Evolutionary conservation across 2,797 vertebrate genomes (phyloP).

Genomic region (Atherinosoma microstoma): DNA sequence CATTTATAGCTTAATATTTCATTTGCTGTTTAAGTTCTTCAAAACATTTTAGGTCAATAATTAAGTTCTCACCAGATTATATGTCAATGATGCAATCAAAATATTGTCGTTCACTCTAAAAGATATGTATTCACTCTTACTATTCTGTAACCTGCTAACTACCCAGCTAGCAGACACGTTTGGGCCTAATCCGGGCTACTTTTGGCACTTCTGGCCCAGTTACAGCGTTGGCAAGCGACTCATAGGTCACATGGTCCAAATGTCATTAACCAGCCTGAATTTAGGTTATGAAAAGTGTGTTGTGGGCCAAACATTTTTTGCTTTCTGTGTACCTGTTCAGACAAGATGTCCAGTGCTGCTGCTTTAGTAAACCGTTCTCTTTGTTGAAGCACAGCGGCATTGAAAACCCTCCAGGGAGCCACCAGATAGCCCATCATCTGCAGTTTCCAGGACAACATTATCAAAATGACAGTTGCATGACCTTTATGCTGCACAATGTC

Average conservation of each 20-base stretch:
- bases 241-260: neutral
- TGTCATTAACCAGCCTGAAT: neutral
- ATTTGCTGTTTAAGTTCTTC: too few species aligned
- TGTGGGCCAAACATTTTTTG: neutral
- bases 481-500: neutral
- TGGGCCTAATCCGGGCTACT: too few species aligned
- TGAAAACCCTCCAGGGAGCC: slow-evolving; percentile 39
- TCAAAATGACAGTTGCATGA: slow-evolving; percentile 14
- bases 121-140: too few species aligned
- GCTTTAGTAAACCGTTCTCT: neutral
- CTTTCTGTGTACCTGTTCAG: neutral
- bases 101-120: too few species aligned
- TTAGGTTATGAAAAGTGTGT: too few species aligned
- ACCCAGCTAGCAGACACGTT: too few species aligned
- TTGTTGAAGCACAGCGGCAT: slow-evolving; percentile 36
- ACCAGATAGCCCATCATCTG: slow-evolving; percentile 33
- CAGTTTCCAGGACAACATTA: slow-evolving; percentile 46
- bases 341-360: neutral
- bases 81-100: too few species aligned
- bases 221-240: neutral
- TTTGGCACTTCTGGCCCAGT: too few species aligned
- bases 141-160: too few species aligned
- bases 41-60: too few species aligned
- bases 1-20: too few species aligned
- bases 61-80: too few species aligned